phyloP scores from a whole-genome alignment of 2,797 vertebrate species.

The Euphonia xanthogaster region DNA sequence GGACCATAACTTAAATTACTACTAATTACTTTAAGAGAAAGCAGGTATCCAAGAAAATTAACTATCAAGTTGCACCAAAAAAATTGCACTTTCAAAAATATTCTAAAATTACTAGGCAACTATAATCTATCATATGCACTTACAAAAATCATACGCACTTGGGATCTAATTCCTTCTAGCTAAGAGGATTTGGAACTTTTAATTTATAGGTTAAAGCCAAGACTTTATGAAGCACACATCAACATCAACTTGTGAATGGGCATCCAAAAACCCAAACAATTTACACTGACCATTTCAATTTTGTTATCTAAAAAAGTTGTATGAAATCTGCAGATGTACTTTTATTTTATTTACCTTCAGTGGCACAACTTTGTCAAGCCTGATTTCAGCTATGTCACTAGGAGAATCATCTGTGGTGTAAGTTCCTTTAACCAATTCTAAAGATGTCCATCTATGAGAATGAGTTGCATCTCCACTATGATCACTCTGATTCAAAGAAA shows the following conservation, averaged over 20 bases:
- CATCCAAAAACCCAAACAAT: neutral
- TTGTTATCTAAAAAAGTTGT: neutral
- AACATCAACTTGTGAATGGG: neutral
- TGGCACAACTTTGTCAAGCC: slow-evolving; percentile 96
- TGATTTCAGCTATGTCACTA: slow-evolving; percentile 96
- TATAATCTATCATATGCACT: neutral
- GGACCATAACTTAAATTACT: neutral
- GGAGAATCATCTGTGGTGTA: slow-evolving; percentile 98
- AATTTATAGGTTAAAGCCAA: neutral
- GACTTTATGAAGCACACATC: neutral
- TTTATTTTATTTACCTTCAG: slow-evolving; percentile 85
- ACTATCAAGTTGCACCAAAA: neutral
- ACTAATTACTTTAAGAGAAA: neutral
- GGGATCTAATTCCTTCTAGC: neutral
- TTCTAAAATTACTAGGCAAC: neutral
- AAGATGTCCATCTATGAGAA: slow-evolving; percentile 97
- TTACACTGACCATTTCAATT: neutral
- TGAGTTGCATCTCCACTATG: slow-evolving; percentile 95
- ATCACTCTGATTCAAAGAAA: slow-evolving; percentile 83
- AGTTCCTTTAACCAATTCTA: slow-evolving; percentile 97
- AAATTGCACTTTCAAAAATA: neutral
- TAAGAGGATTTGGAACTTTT: neutral
- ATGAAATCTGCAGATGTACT: neutral
- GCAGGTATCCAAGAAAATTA: neutral
- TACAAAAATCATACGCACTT: neutral